These are phyloP conservation scores for Neopelma chrysocephalum DNA, from an alignment of 2,797 vertebrate species.

Conservation along the genomic window DNA sequence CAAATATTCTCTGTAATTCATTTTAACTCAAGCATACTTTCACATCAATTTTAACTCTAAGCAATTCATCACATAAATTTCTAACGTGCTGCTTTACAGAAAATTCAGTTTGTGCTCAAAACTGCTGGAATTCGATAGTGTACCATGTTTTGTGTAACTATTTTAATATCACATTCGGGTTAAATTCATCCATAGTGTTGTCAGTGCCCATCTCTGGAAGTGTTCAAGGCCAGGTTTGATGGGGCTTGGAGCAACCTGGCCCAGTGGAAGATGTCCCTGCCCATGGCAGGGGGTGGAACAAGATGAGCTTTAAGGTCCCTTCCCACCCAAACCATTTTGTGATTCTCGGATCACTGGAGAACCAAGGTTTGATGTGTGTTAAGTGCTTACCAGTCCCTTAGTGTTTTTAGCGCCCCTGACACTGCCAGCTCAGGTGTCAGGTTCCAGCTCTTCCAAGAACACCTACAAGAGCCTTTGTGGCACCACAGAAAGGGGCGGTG, in stretches of 20 bases:
- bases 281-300: background rate
- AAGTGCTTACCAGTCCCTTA: background rate
- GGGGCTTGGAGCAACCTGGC: background rate
- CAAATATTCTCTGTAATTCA: background rate
- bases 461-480: background rate
- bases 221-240: background rate
- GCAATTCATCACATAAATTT: background rate
- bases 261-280: background rate
- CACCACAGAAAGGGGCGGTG: fast-evolving
- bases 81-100: background rate
- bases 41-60: background rate
- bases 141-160: background rate
- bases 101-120: background rate
- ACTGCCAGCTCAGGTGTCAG: fast-evolving
- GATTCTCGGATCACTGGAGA: background rate
- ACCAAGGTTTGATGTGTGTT: background rate
- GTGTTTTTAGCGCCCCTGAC: background rate
- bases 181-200: background rate
- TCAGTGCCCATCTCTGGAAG: background rate
- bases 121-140: background rate
- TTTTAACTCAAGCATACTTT: background rate
- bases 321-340: background rate
- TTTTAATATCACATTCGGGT: background rate
- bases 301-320: background rate
- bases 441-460: background rate